phyloP scores from a whole-genome alignment of 2,888 invertebrate genomes.

The Ophioninae sp. region DNA sequence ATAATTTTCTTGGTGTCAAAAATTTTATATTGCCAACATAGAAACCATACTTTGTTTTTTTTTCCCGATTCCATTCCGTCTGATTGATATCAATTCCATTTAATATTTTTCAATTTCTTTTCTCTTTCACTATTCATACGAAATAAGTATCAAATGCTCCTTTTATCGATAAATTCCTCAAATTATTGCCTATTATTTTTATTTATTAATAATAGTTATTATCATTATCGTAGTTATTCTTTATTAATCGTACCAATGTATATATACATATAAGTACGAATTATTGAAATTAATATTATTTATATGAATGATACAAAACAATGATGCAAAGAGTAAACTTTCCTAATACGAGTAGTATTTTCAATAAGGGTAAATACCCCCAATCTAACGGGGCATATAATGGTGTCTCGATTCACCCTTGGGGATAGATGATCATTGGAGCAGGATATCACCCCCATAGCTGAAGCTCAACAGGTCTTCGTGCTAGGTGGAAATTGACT shows the following conservation, averaged over 20 bases:
- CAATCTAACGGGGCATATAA: neutral
- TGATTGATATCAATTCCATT: too few species aligned
- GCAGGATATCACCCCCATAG: conserved; percentile 50
- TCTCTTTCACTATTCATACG: neutral
- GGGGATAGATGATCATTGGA: conserved; percentile 30
- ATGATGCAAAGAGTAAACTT: neutral
- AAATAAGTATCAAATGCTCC: neutral
- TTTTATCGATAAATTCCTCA: neutral
- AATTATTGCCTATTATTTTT: neutral
- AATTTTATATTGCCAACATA: too few species aligned
- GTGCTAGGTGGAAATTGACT: conserved; percentile 43
- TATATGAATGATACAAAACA: neutral
- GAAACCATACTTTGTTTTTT: too few species aligned
- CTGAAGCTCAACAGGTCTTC: conserved; percentile 55
- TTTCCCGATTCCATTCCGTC: too few species aligned
- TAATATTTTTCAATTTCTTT: too few species aligned
- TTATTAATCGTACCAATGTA: too few species aligned
- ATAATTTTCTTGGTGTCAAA: too few species aligned
- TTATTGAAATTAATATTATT: neutral
- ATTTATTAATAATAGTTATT: neutral
- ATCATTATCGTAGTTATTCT: neutral
- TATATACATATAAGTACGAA: too few species aligned
- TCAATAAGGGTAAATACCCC: conserved; percentile 13
- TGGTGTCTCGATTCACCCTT: conserved; percentile 6
- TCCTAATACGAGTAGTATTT: conserved; percentile 3